Evolutionary conservation across 2,888 invertebrate genomes (phyloP).

Genomic region (Lepidocyrtinus sp.): DNA sequence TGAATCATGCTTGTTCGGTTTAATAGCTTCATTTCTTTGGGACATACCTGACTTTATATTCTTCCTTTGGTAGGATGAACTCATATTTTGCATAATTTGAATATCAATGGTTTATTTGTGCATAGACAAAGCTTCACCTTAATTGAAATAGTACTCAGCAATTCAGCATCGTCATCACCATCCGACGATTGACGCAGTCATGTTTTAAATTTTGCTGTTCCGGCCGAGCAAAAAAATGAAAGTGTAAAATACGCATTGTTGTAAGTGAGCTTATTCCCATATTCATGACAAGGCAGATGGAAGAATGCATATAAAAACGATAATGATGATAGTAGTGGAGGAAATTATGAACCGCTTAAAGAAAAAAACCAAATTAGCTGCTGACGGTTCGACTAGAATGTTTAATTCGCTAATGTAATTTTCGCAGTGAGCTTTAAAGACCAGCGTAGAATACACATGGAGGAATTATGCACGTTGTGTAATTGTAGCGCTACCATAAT

Average conservation of each 20-base stretch:
- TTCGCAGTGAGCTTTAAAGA: too few relatives aligned
- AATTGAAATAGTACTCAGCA: conserved; percentile 5
- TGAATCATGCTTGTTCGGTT: conserved; percentile 6
- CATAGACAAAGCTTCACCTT: neutral
- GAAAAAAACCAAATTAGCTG: conserved; percentile 1
- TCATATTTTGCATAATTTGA: conserved; percentile 13
- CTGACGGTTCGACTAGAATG: neutral
- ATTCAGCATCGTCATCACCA: too few relatives aligned
- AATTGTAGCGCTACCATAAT: neutral
- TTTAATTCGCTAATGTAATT: neutral
- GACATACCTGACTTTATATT: neutral
- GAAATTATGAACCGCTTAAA: neutral
- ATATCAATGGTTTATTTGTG: neutral
- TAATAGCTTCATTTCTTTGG: neutral
- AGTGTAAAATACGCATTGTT: conserved; percentile 5
- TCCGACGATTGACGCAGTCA: neutral
- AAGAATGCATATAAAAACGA: neutral
- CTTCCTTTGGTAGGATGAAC: neutral
- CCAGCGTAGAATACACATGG: neutral
- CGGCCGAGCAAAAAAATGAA: conserved; percentile 6
- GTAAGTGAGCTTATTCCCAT: neutral
- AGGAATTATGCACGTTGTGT: neutral
- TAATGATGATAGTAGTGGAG: neutral
- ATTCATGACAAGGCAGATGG: neutral
- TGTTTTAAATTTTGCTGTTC: neutral